Percentiles rank a stretch among this genome's conserved stretches.
Conservation (phyloP, 1,140 invertebrate genomes). For the Nebria ingens region DNA sequence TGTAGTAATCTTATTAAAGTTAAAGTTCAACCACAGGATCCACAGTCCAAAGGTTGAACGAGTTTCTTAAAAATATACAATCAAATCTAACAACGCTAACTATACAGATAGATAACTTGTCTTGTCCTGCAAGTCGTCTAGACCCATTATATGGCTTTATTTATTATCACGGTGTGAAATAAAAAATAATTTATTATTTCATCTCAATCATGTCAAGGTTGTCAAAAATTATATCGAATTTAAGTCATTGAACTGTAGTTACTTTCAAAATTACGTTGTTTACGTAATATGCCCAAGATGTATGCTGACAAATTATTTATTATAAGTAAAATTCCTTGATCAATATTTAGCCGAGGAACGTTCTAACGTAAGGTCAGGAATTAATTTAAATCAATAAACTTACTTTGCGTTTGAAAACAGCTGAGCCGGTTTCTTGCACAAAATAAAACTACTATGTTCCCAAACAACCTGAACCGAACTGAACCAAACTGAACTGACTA, state of each 20-base stretch:
- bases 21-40: not conserved
- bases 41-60: not conserved
- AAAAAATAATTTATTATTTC: not conserved
- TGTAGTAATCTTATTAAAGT: not conserved
- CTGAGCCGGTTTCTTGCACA: not conserved
- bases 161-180: not conserved
- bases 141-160: too few relatives aligned
- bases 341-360: not conserved
- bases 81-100: too few relatives aligned
- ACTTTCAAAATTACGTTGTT: not conserved
- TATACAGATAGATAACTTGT: too few relatives aligned
- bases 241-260: constrained; percentile 3
- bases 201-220: constrained; percentile 1
- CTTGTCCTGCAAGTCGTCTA: too few relatives aligned
- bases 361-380: constrained; percentile 6
- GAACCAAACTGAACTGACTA: not conserved
- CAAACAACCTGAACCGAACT: not conserved
- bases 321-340: not conserved
- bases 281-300: not conserved
- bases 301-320: not conserved
- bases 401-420: not conserved
- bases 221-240: not conserved
- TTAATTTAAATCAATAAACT: not conserved
- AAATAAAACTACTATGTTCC: not conserved
- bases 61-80: too few relatives aligned